Evolutionary conservation across 2,797 vertebrate genomes (phyloP), one percentile per base, ranked within the genome.

Genomic region (Lepus townsendii): DNA sequence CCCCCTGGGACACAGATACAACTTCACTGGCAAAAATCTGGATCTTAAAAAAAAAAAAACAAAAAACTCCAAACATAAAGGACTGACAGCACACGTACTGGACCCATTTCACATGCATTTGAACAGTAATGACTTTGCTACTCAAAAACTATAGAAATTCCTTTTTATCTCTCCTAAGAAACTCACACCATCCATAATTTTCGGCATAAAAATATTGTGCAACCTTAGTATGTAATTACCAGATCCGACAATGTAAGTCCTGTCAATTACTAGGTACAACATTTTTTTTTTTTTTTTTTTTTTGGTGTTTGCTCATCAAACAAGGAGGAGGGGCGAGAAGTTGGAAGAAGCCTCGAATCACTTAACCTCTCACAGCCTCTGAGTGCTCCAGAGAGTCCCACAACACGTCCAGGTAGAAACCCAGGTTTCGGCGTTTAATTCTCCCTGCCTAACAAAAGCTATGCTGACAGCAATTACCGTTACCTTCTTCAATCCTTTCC

Each of bases 401-500:
- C 91, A 24, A 1, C 30, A 32, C 4, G n/a, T 54, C 13, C 54
- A 50, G 32, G 11, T 60, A 92, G 22, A 91, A 82, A 60, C 19
- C 32, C 19, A 62, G 50, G 35, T 7, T 72, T 6, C 63, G 77
- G 47, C 71, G 76, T 35, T 35, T 72, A 57, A 79, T 88, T 42
- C 71, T 91, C 73, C 60, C 19, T 68, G 76, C 83, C 94, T 90
- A 78, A 95, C 90, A 91, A 95, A 92, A 93, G 84, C 87, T 73
- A 65, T 35, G 86, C 16, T 76, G 42, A 69, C 91, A 30, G 68
- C 79, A 52, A 79, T 63, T n/a, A 84, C 63, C 75, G 62, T 47
- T 78, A 14, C n/a, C 88, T 89, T 52, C 91, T 52, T 83, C 60
- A 77, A 71, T 77, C 78, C 85, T 88, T 66, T 57, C 65, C 73